Base-by-base conservation (phyloP, 2,888 invertebrate genomes). In the Pteria penguin region DNA sequence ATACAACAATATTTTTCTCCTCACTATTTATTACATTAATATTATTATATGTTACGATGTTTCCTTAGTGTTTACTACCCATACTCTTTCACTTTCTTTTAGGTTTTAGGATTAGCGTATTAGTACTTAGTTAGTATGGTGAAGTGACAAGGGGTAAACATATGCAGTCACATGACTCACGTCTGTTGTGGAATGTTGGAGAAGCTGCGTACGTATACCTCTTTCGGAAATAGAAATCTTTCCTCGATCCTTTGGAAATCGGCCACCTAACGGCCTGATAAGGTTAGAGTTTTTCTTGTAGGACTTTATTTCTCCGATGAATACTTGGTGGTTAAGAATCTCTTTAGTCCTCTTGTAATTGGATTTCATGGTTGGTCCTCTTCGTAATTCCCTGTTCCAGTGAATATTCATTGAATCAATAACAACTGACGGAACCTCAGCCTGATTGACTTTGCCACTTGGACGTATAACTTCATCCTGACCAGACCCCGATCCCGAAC, bases 191-290 rank as follows among this genome's bases (percentile, higher is more conserved):
- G 67, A 67, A 67, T 67, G 55, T 67, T 22, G 0, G 32, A 55
- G 27, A 55, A 67, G 36, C 31, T 67, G 32, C 18, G 31, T 54
- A n/a, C 55, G 22, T 5, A 27, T 60, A 24, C 27, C 32, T 55
- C 57, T 22, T 24, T 22, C 32, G 4, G 54, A 55, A 1, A 55
- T 24, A 18, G n/a, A 31, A 29, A 67, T 45, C 29, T 70, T 70
- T 4, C 70, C 70, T 36, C 70, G 60, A 32, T 70, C 70, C 45
- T 70, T 70, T 2, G 70, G 70, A 33, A 70, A 70, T n/a, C n/a
- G 32, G 14, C 36, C 60, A 29, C 32, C 68, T 22, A 32, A 31
- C 1, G 68, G 68, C 11, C 36, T 70, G 11, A 58, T 60, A 36
- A 36, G 27, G 29, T 58, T 60, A 2, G n/a, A 63, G 5, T 33